Evolutionary conservation across 2,888 invertebrate species (phyloP).

Genomic region (Poecilus cupreus): DNA sequence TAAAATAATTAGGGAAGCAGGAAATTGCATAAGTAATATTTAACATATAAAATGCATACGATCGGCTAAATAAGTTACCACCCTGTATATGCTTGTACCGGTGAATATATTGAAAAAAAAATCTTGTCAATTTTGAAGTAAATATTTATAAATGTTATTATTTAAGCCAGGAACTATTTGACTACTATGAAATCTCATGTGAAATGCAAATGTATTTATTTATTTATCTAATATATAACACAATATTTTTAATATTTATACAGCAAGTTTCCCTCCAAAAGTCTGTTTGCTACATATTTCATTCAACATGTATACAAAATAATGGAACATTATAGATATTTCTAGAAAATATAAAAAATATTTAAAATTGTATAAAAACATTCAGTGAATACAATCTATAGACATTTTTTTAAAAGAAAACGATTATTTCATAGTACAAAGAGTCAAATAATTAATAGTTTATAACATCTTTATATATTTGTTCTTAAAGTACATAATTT

Average conservation of each 20-base stretch:
- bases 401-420: background rate
- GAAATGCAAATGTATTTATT: constrained; percentile 34
- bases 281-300: background rate
- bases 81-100: too few species aligned
- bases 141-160: too few species aligned
- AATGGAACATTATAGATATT: too few species aligned
- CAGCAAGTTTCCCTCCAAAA: constrained; percentile 28
- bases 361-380: constrained; percentile 34
- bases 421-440: background rate
- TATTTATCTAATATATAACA: constrained; percentile 23
- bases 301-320: background rate
- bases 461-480: constrained; percentile 12
- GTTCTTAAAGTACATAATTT: constrained; percentile 43
- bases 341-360: background rate
- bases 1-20: too few species aligned
- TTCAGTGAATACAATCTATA: background rate
- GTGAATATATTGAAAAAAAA: too few species aligned
- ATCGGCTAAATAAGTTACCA: too few species aligned
- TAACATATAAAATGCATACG: too few species aligned
- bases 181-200: background rate
- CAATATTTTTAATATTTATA: constrained; percentile 29
- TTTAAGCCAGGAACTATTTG: too few species aligned
- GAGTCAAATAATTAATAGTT: background rate
- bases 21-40: too few species aligned
- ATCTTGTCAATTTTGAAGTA: too few species aligned